Base-by-base conservation (phyloP, 1,140 invertebrate genomes). In the Heliconius eleuchia region DNA sequence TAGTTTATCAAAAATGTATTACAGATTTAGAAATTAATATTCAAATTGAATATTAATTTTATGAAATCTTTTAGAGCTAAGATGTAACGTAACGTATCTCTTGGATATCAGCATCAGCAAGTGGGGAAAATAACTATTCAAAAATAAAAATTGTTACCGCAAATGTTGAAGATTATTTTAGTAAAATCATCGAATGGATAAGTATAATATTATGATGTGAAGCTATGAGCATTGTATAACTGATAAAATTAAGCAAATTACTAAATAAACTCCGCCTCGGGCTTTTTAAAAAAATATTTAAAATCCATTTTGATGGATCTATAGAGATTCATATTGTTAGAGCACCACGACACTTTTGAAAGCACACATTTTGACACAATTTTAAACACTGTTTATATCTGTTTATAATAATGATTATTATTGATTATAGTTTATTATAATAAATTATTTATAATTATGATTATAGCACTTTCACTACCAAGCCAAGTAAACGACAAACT, bases 221-320 rank as follows among this genome's bases (percentile, higher is more conserved):
- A 30, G 3, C 9, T 27, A 66, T 30, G 2, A 13, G 60, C 9
- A 2, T 13, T 66, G 27, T 13, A 5, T 11, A 16, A 66, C 11
- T 13, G 60, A 30, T 27, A 66, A 30, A 66, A 66, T 4, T 30
- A 66, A 27, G 13, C 3, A 66, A 66, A 30, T 66, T 66, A 66
- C 60, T 16, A 66, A 66, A 66, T 66, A 66, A 66, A 66, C 9
- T 30, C 60, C 23, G n/a, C 23, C 13, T 66, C 13, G 27, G 60
- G 23, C 60, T 66, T 66, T 66, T 66, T 66, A 66, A 66, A 66
- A 27, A 66, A 66, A 66, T 66, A 66, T 30, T 66, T 66, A 23
- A 66, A 66, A 66, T 66, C 60, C 60, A 66, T 66, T 66, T 66
- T 66, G 27, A 66, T 66, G 60, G 23, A 66, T 66, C 60, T 66